A percentile compares a stretch with the other conserved stretches of the same genome.
Conservation (phyloP, 2,113 vertebrate species). For the Murina feae region DNA sequence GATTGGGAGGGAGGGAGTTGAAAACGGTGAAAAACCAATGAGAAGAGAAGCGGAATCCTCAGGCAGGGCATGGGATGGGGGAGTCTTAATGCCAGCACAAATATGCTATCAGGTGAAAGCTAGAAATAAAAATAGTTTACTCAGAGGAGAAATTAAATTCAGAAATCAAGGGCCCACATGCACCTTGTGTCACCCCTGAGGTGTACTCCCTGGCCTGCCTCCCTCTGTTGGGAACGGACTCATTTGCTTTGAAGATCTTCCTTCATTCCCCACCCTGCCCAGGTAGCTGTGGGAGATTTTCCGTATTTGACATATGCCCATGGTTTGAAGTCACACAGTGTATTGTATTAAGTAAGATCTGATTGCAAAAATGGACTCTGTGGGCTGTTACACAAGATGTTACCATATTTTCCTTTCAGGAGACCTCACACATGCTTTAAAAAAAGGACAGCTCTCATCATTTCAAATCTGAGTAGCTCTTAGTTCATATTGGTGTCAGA, state of each 20-base stretch:
- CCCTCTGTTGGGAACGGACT: background rate
- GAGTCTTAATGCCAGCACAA: background rate
- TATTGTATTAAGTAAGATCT: slow-evolving; percentile 55
- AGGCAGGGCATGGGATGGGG: background rate
- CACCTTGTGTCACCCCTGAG: background rate
- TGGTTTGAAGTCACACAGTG: slow-evolving; percentile 26
- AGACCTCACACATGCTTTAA: slow-evolving; percentile 47
- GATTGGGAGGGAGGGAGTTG: background rate
- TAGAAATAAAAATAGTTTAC: background rate
- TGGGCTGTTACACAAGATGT: slow-evolving; percentile 48
- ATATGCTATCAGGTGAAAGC: background rate
- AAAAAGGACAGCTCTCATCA: background rate
- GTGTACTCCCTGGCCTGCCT: background rate
- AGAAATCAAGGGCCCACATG: background rate
- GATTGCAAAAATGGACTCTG: slow-evolving; percentile 31
- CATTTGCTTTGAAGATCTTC: background rate
- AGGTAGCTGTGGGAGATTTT: slow-evolving; percentile 26
- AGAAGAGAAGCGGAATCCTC: background rate
- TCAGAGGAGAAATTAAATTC: background rate
- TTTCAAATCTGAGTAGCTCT: background rate
- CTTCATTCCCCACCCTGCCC: background rate
- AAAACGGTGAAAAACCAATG: background rate
- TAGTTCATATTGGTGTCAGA: background rate
- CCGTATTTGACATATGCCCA: background rate
- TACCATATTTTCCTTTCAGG: slow-evolving; percentile 26